phyloP scores from a whole-genome alignment of 2,888 invertebrate species.

The Nemurella pictetii region DNA sequence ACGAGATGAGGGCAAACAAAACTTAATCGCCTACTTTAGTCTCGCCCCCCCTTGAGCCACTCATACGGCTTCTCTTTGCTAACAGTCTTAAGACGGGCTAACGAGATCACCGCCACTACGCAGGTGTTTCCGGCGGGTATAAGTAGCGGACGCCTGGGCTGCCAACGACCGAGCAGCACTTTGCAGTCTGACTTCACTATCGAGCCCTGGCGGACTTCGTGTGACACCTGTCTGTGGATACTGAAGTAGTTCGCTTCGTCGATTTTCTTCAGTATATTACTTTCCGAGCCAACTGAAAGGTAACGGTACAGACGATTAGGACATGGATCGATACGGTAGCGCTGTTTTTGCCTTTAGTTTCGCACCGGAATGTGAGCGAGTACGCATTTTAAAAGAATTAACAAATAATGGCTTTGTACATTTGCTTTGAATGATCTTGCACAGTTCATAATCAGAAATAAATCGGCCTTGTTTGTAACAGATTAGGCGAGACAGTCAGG shows the following conservation, averaged over 20 bases:
- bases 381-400: too few relatives aligned
- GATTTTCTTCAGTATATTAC: conserved; percentile 46
- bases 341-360: too few relatives aligned
- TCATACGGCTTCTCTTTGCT: neutral
- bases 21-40: neutral
- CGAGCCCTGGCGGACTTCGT: neutral
- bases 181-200: neutral
- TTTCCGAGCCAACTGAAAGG: neutral
- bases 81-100: neutral
- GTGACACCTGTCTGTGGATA: neutral
- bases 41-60: neutral
- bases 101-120: neutral
- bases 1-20: neutral
- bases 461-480: too few relatives aligned
- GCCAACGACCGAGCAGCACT: neutral
- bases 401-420: too few relatives aligned
- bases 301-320: neutral
- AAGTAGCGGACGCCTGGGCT: neutral
- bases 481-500: too few relatives aligned
- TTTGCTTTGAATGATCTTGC: too few relatives aligned
- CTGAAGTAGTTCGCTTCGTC: conserved; percentile 46
- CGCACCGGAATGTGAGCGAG: too few relatives aligned
- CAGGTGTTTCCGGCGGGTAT: neutral
- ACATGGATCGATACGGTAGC: too few relatives aligned
- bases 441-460: too few relatives aligned